phyloP scores from a whole-genome alignment of 2,113 vertebrate species.

The Lepus europaeus region DNA sequence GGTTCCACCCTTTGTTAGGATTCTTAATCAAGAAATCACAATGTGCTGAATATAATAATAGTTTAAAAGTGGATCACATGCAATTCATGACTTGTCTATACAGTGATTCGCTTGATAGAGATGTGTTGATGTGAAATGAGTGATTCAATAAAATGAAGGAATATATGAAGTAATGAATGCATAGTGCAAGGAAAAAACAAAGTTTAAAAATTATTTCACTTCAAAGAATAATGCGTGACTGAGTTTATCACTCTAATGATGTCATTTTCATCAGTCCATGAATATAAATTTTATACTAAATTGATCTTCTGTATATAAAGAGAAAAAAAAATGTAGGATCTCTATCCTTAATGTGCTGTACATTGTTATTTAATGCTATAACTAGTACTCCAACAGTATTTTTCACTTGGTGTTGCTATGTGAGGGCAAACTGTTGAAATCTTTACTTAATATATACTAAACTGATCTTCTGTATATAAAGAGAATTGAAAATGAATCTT shows the following conservation, averaged over 20 bases:
- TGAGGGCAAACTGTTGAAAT: too few species aligned
- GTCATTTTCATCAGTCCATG: not conserved
- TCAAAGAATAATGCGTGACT: not conserved
- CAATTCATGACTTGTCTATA: not conserved
- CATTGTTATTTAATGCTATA: too few species aligned
- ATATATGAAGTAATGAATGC: not conserved
- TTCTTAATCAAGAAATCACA: conserved; percentile 17
- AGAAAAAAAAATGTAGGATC: too few species aligned
- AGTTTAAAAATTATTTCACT: not conserved
- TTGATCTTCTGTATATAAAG: too few species aligned
- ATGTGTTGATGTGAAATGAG: not conserved
- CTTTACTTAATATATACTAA: too few species aligned
- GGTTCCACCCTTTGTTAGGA: not conserved
- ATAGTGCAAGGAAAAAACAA: not conserved
- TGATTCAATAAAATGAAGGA: not conserved
- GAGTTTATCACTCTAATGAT: not conserved
- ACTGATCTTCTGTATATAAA: too few species aligned
- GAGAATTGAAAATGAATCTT: too few species aligned
- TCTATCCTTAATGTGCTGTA: too few species aligned
- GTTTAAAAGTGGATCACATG: not conserved
- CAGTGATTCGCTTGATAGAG: not conserved
- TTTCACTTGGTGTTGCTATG: too few species aligned
- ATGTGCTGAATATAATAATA: not conserved
- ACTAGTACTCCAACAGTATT: too few species aligned
- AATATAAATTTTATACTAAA: not conserved